These are phyloP conservation scores for Sebastes matsubarae DNA, from an alignment of 2,797 vertebrate genomes.

Conservation along the genomic window DNA sequence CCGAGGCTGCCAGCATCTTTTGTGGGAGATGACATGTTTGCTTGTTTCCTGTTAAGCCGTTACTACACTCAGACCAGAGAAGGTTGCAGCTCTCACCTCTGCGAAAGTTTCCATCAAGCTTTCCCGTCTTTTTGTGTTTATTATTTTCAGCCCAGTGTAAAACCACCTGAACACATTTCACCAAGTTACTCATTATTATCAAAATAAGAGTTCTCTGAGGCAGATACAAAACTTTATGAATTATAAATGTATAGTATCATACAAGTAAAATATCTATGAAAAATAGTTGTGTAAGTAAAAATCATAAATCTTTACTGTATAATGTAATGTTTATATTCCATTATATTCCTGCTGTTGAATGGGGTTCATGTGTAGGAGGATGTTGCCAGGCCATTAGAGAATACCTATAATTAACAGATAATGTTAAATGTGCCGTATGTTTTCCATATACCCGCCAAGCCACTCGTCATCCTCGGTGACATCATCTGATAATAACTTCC, in stretches of 20 bases:
- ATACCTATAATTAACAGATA: constrained; percentile 7
- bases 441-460: constrained; percentile 8
- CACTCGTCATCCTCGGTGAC: constrained; percentile 54
- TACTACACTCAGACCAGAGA: background rate
- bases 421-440: constrained; percentile 18
- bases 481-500: constrained; percentile 44
- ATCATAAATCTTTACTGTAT: background rate
- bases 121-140: background rate
- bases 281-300: too few relatives aligned
- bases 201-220: background rate
- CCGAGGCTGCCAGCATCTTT: background rate
- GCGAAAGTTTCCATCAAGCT: background rate
- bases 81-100: background rate
- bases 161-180: background rate
- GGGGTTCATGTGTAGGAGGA: background rate
- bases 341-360: background rate
- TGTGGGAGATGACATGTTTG: background rate
- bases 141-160: background rate
- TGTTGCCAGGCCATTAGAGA: background rate
- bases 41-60: background rate
- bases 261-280: background rate
- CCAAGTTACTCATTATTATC: background rate
- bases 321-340: background rate
- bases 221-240: background rate
- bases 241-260: background rate